phyloP scores from a whole-genome alignment of 1,140 invertebrate genomes.

The Nautilus pompilius region DNA sequence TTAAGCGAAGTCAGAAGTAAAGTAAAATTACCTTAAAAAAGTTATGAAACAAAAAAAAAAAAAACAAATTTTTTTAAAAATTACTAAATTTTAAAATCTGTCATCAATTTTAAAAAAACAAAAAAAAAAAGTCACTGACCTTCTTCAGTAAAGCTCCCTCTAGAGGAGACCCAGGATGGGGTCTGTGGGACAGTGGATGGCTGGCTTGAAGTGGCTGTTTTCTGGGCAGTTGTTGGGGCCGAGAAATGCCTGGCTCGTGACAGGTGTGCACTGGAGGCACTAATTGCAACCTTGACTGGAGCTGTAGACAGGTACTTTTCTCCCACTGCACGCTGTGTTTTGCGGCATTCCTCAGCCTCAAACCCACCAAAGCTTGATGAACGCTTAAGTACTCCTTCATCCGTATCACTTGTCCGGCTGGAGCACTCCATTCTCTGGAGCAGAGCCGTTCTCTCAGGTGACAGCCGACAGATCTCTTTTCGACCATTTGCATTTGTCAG shows the following conservation, averaged over 20 bases:
- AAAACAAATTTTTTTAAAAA: no score
- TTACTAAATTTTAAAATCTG: no score
- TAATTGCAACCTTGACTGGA: background rate
- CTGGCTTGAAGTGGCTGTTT: constrained; percentile 24
- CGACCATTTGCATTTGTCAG: background rate
- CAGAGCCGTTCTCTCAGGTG: background rate
- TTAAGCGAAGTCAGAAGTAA: no score
- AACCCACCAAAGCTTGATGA: constrained; percentile 43
- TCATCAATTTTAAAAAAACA: no score
- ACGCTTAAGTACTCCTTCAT: constrained; percentile 19
- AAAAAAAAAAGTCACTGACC: constrained; percentile 21
- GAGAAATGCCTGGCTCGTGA: constrained; percentile 35
- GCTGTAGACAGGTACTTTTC: constrained; percentile 2
- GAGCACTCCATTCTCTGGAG: background rate
- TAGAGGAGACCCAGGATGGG: constrained; percentile 40
- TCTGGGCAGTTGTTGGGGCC: constrained; percentile 35
- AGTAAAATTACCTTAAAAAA: no score
- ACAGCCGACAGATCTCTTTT: background rate
- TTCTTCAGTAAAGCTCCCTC: constrained; percentile 43
- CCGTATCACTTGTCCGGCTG: constrained; percentile 7
- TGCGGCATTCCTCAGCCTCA: background rate
- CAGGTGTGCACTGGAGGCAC: background rate
- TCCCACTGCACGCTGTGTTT: constrained; percentile 6
- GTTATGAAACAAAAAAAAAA: no score
- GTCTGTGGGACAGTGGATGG: constrained; percentile 39